A percentile compares a stretch with the other conserved stretches of the same genome.
Evolutionary conservation across 2,888 invertebrate genomes (phyloP).

Genomic region (Ichneumoninae sp.): DNA sequence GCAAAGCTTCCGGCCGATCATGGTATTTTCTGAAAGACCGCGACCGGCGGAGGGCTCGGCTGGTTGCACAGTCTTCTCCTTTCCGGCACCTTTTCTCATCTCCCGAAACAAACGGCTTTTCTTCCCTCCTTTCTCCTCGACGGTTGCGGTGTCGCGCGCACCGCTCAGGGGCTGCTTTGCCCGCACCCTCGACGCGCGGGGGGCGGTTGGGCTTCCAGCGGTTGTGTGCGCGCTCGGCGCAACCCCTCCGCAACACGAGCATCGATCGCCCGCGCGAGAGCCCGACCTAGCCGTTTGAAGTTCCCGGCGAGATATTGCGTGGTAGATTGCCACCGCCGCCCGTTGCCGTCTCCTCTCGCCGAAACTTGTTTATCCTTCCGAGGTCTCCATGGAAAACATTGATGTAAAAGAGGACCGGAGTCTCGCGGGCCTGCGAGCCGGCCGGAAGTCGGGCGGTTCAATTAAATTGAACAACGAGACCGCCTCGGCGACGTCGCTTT

Average conservation of each 20-base stretch:
- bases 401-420: conserved; percentile 8
- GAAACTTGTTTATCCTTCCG: conserved; percentile 48
- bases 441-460: not conserved
- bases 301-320: conserved; percentile 62
- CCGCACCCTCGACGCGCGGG: conserved; percentile 24
- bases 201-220: conserved; percentile 23
- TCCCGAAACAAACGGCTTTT: conserved; percentile 64
- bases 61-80: conserved; percentile 30
- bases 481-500: not conserved
- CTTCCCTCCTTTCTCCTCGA: conserved; percentile 59
- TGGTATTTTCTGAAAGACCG: conserved; percentile 53
- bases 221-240: conserved; percentile 35
- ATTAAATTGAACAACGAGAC: not conserved
- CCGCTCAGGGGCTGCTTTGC: conserved; percentile 48
- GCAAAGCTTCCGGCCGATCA: conserved; percentile 46
- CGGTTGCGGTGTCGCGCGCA: conserved; percentile 43
- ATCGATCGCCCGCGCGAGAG: conserved; percentile 55
- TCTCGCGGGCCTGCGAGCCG: not conserved
- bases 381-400: conserved; percentile 35
- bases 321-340: conserved; percentile 56
- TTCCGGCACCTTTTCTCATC: conserved; percentile 32
- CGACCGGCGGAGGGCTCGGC: conserved; percentile 38
- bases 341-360: conserved; percentile 27
- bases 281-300: conserved; percentile 60
- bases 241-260: conserved; percentile 44